These are phyloP conservation scores for Clarias macrocephalus DNA, from an alignment of 2,113 vertebrate species.

Conservation along the genomic window DNA sequence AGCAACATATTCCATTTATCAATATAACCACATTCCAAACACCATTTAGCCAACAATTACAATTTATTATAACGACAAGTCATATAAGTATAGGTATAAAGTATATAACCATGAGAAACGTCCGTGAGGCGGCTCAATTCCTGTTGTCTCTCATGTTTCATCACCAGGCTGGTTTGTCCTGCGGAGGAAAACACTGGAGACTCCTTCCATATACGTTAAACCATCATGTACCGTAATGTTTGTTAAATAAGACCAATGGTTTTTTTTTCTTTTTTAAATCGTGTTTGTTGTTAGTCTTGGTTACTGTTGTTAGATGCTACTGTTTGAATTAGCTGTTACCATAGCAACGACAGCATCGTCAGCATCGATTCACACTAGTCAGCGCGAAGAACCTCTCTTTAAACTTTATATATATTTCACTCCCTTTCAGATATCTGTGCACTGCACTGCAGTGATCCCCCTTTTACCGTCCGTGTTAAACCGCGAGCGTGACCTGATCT, in stretches of 20 bases:
- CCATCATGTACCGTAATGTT: neutral
- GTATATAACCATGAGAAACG: too few relatives aligned
- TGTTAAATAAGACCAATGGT: neutral
- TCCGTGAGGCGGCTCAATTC: neutral
- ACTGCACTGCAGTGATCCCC: neutral
- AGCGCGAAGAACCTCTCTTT: neutral
- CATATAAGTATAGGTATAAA: neutral
- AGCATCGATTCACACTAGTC: neutral
- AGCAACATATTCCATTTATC: too few relatives aligned
- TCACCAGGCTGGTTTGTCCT: neutral
- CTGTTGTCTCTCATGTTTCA: neutral
- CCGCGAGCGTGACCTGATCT: constrained; percentile 1
- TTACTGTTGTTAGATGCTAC: too few relatives aligned
- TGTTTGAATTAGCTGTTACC: neutral
- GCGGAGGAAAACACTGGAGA: neutral
- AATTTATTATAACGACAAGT: neutral
- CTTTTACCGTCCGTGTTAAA: neutral
- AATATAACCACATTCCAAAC: neutral
- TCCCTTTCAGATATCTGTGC: neutral
- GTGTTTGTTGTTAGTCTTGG: too few relatives aligned
- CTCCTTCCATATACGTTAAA: neutral
- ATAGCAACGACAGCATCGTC: neutral
- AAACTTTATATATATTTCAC: neutral
- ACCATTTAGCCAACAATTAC: neutral
- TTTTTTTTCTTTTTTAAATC: neutral